Base-by-base conservation (phyloP, 2,888 invertebrate species). In the Ernsta delagoae region DNA sequence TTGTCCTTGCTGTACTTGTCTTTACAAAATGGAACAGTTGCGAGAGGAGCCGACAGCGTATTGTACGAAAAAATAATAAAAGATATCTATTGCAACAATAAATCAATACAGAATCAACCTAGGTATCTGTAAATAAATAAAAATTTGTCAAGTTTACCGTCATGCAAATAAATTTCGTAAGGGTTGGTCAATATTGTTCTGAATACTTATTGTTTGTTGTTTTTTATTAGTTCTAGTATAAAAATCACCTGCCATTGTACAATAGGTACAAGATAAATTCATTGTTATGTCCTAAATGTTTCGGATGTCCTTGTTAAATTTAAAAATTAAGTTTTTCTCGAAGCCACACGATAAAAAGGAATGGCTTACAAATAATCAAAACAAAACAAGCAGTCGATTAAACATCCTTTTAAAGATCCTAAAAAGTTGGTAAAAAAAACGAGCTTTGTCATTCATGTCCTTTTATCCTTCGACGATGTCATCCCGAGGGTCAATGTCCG, bases 1-100 rank as follows among this genome's bases (percentile, higher is more conserved):
- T 71, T 92, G 92, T 73, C 90, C 92, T 1, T 93, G 92, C 77
- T 92, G 92, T 74, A 85, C 87, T 9, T 92, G 92, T 75, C 80
- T 92, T 3, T 92, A 92, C 65, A 82, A 86, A 72, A 77, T 92
- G 66, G 92, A 92, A 70, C 90, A 83, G 72, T 84, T 84, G 79
- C 79, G 80, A 31, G 84, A 87, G 0, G 81, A 86, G 39, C 76
- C 76, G 12, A 79, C 79, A 4, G 72, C 73, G 5, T 80, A 73
- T 71, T 79, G 76, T 59, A 75, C 76, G 7, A 78, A 75, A 68
- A 74, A 60, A 36, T 36, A 12, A 60, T 11, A 56, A 36, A 34
- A 54, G 24, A 31, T 54, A 36, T 36, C 36, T 36, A 36, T 43
- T 43, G 56, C 63, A 54, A 39, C 34, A 56, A n/a, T n/a, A 34